These are phyloP conservation scores for Auanema freiburgensis DNA, from an alignment of 2,888 invertebrate genomes.

Conservation along the genomic window DNA sequence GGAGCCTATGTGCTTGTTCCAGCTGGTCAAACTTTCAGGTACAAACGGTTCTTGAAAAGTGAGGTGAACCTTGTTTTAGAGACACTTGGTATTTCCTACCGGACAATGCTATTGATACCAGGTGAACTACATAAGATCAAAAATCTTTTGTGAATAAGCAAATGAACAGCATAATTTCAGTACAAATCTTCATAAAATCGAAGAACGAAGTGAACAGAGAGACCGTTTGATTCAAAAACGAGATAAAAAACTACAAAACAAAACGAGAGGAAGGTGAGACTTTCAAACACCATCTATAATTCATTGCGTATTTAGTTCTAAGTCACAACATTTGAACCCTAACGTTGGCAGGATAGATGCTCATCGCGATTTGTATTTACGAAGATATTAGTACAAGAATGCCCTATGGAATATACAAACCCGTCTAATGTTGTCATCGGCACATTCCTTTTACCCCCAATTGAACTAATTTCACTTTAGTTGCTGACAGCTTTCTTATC, in stretches of 20 bases:
- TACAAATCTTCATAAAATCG: conserved; percentile 34
- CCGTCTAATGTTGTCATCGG: no score
- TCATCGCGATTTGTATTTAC: no score
- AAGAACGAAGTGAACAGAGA: conserved; percentile 50
- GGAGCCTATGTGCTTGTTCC: conserved; percentile 56
- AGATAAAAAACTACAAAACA: conserved; percentile 20
- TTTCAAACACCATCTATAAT: no score
- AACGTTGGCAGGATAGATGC: no score
- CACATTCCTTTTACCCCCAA: no score
- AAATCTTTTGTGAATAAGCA: background rate
- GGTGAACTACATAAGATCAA: conserved; percentile 22
- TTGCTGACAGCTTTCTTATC: no score
- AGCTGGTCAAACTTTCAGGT: conserved; percentile 51
- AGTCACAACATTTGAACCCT: no score
- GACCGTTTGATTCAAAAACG: conserved; percentile 45
- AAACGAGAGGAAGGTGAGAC: background rate
- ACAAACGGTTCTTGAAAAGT: background rate
- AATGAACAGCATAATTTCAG: conserved; percentile 24
- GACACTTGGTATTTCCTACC: conserved; percentile 60
- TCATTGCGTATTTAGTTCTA: no score
- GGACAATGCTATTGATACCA: conserved; percentile 59
- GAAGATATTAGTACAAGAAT: no score
- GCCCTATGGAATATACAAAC: no score
- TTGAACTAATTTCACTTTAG: no score
- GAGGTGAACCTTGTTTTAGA: background rate